Evolutionary conservation across 2,113 vertebrate genomes (phyloP).

Genomic region (Heterochromis multidens): DNA sequence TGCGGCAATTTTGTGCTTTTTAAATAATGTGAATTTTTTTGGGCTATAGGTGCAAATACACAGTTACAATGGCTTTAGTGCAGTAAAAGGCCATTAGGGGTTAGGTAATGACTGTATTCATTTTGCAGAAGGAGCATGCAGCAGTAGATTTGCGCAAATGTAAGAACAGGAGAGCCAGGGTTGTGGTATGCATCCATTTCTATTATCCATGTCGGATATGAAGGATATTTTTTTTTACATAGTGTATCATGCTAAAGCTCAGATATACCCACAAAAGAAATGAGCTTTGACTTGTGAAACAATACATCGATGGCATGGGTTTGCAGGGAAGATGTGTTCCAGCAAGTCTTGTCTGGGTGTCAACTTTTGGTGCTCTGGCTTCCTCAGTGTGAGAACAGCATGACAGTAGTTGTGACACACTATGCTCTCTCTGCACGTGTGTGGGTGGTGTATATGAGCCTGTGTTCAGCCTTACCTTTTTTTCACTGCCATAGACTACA

Average conservation of each 20-base stretch:
- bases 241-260: not conserved
- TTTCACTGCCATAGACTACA: not conserved
- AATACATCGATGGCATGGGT: not conserved
- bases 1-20: not conserved
- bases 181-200: not conserved
- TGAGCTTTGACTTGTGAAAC: not conserved
- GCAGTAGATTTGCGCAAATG: not conserved
- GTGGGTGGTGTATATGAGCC: slow-evolving; percentile 11
- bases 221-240: not conserved
- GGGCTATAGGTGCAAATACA: not conserved
- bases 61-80: not conserved
- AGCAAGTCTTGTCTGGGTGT: not conserved
- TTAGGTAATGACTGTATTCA: not conserved
- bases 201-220: not conserved
- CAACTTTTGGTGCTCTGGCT: not conserved
- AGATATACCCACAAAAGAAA: not conserved
- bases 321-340: not conserved
- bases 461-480: not conserved
- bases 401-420: slow-evolving; percentile 32
- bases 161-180: not conserved
- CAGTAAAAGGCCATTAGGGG: not conserved
- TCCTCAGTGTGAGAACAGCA: not conserved
- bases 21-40: not conserved
- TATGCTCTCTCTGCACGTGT: not conserved
- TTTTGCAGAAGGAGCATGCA: not conserved